Conservation (phyloP, 2,888 invertebrate genomes). For the Pachycephus smyrnensis region DNA sequence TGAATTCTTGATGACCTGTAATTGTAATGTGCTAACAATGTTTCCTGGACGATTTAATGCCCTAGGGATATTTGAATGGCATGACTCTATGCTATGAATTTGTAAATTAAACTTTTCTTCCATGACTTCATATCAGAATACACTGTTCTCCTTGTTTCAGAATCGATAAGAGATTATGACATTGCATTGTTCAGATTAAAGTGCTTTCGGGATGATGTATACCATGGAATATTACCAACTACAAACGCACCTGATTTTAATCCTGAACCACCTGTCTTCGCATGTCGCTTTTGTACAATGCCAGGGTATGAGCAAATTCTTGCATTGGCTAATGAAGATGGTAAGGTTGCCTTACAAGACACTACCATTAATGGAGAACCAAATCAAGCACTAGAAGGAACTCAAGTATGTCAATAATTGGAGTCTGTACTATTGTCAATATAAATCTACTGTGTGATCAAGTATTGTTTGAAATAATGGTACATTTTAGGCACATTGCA, state of each 20-base stretch:
- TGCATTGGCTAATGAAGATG: conserved; percentile 89
- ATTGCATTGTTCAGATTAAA: conserved; percentile 74
- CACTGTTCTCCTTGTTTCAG: conserved; percentile 37
- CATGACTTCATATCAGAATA: not conserved
- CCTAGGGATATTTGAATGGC: not conserved
- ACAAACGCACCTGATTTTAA: conserved; percentile 69
- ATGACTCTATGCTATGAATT: not conserved
- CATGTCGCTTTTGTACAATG: conserved; percentile 81
- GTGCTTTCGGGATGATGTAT: conserved; percentile 75
- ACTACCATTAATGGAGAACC: conserved; percentile 46
- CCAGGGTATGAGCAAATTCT: conserved; percentile 77
- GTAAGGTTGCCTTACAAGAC: conserved; percentile 73
- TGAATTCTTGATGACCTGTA: too few species aligned
- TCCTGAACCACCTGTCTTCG: conserved; percentile 82
- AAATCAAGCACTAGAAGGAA: conserved; percentile 51
- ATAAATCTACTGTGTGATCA: not conserved
- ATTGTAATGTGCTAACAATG: too few species aligned
- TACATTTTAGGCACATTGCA: conserved; percentile 74
- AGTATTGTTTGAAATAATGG: conserved; percentile 9
- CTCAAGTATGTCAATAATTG: conserved; percentile 69
- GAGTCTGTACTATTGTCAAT: not conserved
- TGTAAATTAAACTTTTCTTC: not conserved
- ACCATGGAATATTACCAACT: conserved; percentile 72
- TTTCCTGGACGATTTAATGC: not conserved
- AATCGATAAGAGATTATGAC: conserved; percentile 70